Evolutionary conservation across 2,797 vertebrate genomes (phyloP), one percentile per base, ranked within the genome.

Genomic region (Petrocephalus schoutedeni): DNA sequence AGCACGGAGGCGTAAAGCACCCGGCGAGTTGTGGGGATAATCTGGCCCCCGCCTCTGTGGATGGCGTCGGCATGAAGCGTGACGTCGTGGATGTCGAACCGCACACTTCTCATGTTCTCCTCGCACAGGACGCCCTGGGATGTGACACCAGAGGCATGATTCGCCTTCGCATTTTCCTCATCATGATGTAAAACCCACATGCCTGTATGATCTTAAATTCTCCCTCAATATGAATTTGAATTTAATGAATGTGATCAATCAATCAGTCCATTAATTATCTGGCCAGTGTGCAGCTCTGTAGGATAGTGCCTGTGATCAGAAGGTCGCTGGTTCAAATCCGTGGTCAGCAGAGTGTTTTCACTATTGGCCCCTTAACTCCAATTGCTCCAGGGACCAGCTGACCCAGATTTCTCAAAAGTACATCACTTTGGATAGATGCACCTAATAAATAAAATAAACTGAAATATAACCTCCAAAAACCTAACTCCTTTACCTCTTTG

Each of bases 11-110:
- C 91, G 45, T 80, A 89, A 28, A 93, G 85, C 49, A 89, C 91
- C 23, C 91, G 88, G 45, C 92, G 91, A 0, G 86, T 91, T 6
- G 90, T 89, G 0, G 89, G 90, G 19, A 92, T 89, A 23, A 92
- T 92, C 67, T 94, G 92, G 2, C 91, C 90, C 2, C 91, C 91
- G 0, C 91, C 92, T n/a, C 61, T 2, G 82, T 93, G 91, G 84
- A 91, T 85, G 28, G 93, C 88, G 45, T 90, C 91, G 36, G 90
- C 28, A 5, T 92, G 90, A 58, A 93, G 91, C 4, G 87, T 91
- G 14, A 91, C 92, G 59, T 91, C 91, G 19, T 90, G 91, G 57
- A 90, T 89, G 89, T 90, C 89, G 14, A 91, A 92, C 10, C 49
- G 49, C 85, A 90, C 89, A 1, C 85, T 88, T 28, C 90, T 87